Percentiles rank a stretch among this genome's conserved stretches.
Conservation (phyloP, 2,888 invertebrate species). For the Arrhopalites spinosus region DNA sequence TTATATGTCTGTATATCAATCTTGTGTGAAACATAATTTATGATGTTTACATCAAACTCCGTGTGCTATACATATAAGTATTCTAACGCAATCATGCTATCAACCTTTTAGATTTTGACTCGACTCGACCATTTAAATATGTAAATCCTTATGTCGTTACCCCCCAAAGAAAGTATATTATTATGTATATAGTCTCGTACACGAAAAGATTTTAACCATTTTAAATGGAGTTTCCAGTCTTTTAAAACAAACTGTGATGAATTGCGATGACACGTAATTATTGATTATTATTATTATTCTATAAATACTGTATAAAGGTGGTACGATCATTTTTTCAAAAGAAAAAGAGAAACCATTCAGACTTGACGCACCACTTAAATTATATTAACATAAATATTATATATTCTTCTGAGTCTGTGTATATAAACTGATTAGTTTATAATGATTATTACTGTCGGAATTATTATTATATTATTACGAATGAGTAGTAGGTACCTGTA, state of each 20-base stretch:
- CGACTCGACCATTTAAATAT: not conserved
- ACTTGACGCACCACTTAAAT: not conserved
- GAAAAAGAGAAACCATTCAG: no score
- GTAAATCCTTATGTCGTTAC: not conserved
- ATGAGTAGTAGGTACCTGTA: no score
- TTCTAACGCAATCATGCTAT: no score
- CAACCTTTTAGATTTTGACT: not conserved
- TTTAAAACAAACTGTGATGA: slow-evolving; percentile 29
- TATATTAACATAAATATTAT: not conserved
- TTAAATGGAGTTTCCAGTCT: slow-evolving; percentile 8
- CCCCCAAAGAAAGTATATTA: not conserved
- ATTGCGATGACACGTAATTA: slow-evolving; percentile 23
- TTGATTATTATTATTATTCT: not conserved
- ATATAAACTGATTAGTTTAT: no score
- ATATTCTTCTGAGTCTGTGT: no score
- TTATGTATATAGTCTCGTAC: not conserved
- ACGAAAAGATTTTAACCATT: not conserved
- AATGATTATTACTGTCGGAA: no score
- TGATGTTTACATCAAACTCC: no score
- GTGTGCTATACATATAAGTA: no score
- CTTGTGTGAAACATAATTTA: no score
- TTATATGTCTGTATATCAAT: no score
- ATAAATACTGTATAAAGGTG: not conserved
- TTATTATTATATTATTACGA: no score
- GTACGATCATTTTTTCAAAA: not conserved